Evolutionary conservation across 2,888 invertebrate genomes (phyloP), one percentile per base, ranked within the genome.

Genomic region (Tiliacea citrago): DNA sequence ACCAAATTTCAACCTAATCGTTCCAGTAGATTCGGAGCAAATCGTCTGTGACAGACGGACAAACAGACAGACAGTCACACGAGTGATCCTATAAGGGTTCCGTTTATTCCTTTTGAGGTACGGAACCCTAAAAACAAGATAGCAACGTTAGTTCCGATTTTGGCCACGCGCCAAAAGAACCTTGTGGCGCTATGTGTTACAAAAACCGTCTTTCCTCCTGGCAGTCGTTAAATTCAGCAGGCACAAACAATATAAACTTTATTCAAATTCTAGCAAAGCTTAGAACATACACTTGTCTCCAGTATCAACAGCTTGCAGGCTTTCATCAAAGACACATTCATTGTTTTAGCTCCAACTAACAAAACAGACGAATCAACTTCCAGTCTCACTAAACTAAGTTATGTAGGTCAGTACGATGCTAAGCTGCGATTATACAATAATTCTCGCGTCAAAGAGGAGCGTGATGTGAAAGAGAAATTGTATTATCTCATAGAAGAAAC

Each of bases 381-480:
- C 35, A 61, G 61, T 29, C 24, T 53, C 47, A 29, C 66, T 21
- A 29, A 35, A 77, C 16, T 10, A 24, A 75, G 18, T 77, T 55
- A 73, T 29, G 0, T 73, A 60, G 62, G 70, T 78, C 49, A 49
- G 49, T 49, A 35, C 18, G 8, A 68, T 42, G 35, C 8, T 42
- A 62, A 70, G 49, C 21, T 76, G 10, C 42, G 55, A 70, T 70
- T 51, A 70, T 70, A 62, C 42, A 70, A 78, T 78, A 69, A 24
- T 76, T 47, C 29, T 51, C 13, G 55, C 42, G 24, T 51, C n/a
- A 35, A 21, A 49, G 12, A 49, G 10, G 47, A 55, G 16, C 70
- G 61, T 69, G 78, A 78, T 62, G 53, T 49, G 76, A 62, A 42
- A 35, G 21, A 24, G 35, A 51, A 78, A 35, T 57, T 51, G 42